Conservation (phyloP, 2,797 vertebrate genomes). For the Hirundo rustica region DNA sequence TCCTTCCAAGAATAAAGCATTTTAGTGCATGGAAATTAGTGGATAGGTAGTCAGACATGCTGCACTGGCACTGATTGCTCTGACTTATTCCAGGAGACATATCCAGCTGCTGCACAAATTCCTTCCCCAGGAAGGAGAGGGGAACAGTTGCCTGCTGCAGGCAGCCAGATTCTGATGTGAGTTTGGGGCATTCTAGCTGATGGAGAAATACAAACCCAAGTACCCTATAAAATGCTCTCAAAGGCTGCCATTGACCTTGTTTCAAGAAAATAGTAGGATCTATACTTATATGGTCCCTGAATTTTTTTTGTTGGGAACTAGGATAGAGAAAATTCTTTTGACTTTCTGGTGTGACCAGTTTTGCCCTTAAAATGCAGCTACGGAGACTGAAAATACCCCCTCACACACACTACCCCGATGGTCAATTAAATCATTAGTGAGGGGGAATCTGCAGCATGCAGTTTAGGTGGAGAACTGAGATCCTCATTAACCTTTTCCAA, state of each 20-base stretch:
- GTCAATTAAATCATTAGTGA: neutral
- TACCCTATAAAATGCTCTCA: neutral
- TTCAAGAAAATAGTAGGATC: neutral
- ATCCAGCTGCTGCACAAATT: constrained; percentile 4
- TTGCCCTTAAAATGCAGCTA: neutral
- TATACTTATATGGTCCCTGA: neutral
- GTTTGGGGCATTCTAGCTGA: neutral
- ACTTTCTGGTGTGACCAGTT: neutral
- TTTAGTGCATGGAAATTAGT: neutral
- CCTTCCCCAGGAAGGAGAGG: neutral
- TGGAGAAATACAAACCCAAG: neutral
- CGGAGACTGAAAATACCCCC: neutral
- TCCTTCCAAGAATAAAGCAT: neutral
- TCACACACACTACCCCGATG: fast-evolving
- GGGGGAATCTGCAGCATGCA: neutral
- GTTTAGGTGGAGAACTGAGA: neutral
- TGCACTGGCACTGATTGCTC: neutral
- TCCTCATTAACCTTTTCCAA: neutral
- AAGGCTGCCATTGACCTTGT: neutral
- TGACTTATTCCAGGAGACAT: constrained; percentile 7
- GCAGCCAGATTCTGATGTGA: neutral
- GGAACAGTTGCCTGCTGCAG: neutral
- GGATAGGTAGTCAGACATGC: neutral
- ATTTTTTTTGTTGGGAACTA: neutral
- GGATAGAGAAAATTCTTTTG: neutral